These are phyloP conservation scores for Mastomys coucha DNA, from an alignment of 2,113 vertebrate species.

Conservation along the genomic window DNA sequence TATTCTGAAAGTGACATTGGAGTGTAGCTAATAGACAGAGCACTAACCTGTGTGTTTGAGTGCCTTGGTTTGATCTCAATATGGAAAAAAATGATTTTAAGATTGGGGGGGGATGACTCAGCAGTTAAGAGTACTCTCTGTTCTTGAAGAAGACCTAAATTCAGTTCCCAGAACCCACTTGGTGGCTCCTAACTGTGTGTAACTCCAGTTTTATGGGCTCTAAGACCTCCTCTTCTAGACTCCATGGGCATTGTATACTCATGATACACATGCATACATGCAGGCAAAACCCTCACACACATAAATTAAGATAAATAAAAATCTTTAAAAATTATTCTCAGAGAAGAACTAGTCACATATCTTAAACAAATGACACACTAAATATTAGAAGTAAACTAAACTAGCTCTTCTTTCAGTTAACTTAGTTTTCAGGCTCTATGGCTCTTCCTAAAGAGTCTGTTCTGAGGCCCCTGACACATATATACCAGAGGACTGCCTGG, in stretches of 20 bases:
- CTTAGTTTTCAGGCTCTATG: background rate
- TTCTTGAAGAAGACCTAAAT: background rate
- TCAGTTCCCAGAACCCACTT: no score
- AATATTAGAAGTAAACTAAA: background rate
- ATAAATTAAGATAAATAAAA: background rate
- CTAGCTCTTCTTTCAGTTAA: background rate
- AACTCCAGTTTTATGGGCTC: no score
- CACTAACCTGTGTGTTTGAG: background rate
- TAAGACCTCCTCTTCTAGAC: background rate
- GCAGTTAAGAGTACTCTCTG: background rate
- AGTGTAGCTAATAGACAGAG: background rate
- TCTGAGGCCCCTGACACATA: background rate
- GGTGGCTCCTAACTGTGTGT: background rate
- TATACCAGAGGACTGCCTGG: no score
- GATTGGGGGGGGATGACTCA: no score
- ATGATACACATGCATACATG: background rate
- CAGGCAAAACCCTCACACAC: background rate
- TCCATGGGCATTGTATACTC: no score
- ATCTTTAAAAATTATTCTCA: background rate
- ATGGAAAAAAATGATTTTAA: background rate
- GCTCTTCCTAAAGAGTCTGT: background rate
- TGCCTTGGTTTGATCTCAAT: background rate
- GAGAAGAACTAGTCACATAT: background rate
- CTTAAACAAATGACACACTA: conserved; percentile 23
- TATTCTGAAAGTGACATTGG: background rate